Conservation (phyloP, 2,797 vertebrate species). For the Sciurus vulgaris region DNA sequence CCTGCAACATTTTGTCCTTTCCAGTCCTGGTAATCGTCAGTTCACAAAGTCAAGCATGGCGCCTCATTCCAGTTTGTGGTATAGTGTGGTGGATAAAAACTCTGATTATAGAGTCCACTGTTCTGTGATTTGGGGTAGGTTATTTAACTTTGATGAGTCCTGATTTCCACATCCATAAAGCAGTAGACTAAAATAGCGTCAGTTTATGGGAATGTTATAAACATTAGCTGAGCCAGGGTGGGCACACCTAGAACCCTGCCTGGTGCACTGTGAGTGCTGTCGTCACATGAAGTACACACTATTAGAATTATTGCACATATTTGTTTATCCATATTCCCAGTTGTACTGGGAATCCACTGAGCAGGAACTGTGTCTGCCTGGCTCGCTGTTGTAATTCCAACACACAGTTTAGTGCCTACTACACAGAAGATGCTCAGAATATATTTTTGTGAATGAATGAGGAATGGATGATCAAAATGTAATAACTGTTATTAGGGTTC, state of each 20-base stretch:
- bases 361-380: background rate
- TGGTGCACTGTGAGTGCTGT: too few relatives aligned
- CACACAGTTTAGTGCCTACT: background rate
- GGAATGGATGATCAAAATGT: background rate
- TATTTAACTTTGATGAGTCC: background rate
- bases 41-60: background rate
- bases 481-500: background rate
- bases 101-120: background rate
- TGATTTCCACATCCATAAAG: background rate
- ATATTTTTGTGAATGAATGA: slow-evolving; percentile 31
- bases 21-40: background rate
- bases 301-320: background rate
- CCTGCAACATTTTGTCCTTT: background rate
- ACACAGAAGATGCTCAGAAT: background rate
- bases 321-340: background rate
- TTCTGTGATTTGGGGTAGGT: background rate
- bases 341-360: background rate
- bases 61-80: background rate
- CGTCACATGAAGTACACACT: background rate
- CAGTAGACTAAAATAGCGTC: background rate
- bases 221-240: background rate
- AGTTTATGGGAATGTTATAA: background rate
- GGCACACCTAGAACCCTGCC: background rate
- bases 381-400: background rate
- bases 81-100: background rate